Evolutionary conservation across 2,113 vertebrate genomes (phyloP).

Genomic region (Cettia cetti): DNA sequence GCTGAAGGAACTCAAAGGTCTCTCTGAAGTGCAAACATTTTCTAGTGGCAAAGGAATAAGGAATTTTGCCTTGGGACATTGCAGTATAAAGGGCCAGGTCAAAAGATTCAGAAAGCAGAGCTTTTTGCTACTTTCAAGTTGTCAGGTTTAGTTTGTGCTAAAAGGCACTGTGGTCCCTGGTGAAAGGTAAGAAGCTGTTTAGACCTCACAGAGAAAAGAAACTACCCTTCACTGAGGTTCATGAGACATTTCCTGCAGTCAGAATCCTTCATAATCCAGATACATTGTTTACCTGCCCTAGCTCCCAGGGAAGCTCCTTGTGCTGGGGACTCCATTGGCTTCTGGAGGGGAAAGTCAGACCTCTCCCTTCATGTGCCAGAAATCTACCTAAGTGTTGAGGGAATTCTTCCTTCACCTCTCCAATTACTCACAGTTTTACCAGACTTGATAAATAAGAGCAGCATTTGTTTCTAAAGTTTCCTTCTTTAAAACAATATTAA

Average conservation of each 20-base stretch:
- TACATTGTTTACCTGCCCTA: not conserved
- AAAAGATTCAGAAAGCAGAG: not conserved
- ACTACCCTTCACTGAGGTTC: not conserved
- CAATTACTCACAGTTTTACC: not conserved
- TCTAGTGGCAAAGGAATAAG: not conserved
- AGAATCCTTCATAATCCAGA: not conserved
- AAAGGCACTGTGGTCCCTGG: not conserved
- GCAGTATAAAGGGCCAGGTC: not conserved
- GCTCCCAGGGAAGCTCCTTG: not conserved
- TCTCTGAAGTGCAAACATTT: not conserved
- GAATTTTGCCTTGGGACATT: not conserved
- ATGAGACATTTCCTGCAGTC: not conserved
- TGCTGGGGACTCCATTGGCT: not conserved
- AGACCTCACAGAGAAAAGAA: not conserved
- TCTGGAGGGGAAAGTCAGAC: not conserved
- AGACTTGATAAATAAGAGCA: not conserved
- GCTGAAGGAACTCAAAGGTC: not conserved
- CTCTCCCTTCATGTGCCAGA: not conserved
- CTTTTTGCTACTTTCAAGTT: not conserved
- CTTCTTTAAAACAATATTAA: not conserved
- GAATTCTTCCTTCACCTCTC: not conserved
- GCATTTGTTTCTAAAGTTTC: not conserved
- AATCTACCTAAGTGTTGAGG: not conserved
- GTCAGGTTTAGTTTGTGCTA: not conserved
- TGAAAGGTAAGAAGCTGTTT: not conserved